phyloP scores from a whole-genome alignment of 2,113 vertebrate species.

The Acanthisitta chloris region DNA sequence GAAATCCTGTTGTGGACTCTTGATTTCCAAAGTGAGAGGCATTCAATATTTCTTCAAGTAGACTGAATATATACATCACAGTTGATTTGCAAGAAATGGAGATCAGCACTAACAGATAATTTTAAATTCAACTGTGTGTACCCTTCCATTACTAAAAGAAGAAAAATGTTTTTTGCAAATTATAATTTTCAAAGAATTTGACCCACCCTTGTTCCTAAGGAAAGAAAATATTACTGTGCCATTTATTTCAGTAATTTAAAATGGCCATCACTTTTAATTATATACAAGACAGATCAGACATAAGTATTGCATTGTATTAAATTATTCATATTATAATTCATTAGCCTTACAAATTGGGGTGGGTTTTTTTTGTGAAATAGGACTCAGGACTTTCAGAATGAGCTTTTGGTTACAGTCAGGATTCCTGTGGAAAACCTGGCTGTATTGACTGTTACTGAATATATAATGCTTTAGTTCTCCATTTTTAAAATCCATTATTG shows the following conservation, averaged over 20 bases:
- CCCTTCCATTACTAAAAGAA: not conserved
- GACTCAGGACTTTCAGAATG: not conserved
- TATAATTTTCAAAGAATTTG: not conserved
- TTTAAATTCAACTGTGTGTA: not conserved
- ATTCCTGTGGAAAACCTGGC: not conserved
- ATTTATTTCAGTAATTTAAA: not conserved
- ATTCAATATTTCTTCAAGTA: not conserved
- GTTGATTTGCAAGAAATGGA: not conserved
- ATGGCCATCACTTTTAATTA: not conserved
- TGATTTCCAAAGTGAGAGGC: not conserved
- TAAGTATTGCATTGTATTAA: not conserved
- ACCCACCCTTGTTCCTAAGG: not conserved
- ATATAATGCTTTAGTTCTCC: not conserved
- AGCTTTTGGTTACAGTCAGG: not conserved
- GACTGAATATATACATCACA: not conserved
- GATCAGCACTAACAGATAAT: not conserved
- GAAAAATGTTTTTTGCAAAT: not conserved
- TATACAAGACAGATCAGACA: not conserved
- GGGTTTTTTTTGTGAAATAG: not conserved
- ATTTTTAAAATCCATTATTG: not conserved
- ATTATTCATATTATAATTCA: not conserved
- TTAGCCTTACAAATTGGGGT: rapidly evolving
- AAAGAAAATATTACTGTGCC: not conserved
- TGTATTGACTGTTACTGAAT: not conserved
- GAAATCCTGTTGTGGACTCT: not conserved